Base-by-base conservation (phyloP, 2,797 vertebrate genomes). In the Catostomus latipinnis region DNA sequence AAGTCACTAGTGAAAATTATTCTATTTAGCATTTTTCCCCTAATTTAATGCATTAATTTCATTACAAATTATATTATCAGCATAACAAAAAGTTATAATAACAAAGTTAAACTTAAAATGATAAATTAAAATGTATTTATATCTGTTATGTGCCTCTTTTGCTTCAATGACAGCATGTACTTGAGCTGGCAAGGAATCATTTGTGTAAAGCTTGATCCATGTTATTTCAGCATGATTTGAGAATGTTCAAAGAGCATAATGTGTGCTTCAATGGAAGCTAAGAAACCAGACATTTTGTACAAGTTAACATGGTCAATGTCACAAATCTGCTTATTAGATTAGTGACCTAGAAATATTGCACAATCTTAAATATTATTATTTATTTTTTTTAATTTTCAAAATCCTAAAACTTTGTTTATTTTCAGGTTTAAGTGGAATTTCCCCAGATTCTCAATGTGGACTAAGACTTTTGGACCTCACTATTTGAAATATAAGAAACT, bases 401-500 rank as follows among this genome's bases (percentile, higher is more conserved):
- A 60, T 43, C 22, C 49, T 61, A 9, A 18, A 67, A 16, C 48
- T 34, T 34, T 62, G 11, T 11, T 45, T 8, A 49, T 68, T 58
- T 43, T 16, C 54, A 61, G 46, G 49, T 18, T 52, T 78, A 78
- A 60, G 45, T 53, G 13, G 56, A 14, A 78, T 71, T 62, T 5
- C 62, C 67, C 48, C 67, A 78, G n/a, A 53, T 78, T 34, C 34
- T 34, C 34, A 34, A 34, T 34, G 34, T 34, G 34, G 34, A 3
- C 61, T 66, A 53, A 66, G n/a, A 58, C 56, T 18, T 78, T 54
- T 71, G 76, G 43, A 63, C 78, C 56, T 49, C 16, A 11, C 14
- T 43, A 11, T 16, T 16, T 13, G 71, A 52, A 53, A 67, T 62
- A 53, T 62, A 61, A 46, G 48, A 71, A 78, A 69, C 65, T 56